Evolutionary conservation across 2,888 invertebrate species (phyloP).

Genomic region (Capitulum mitella): DNA sequence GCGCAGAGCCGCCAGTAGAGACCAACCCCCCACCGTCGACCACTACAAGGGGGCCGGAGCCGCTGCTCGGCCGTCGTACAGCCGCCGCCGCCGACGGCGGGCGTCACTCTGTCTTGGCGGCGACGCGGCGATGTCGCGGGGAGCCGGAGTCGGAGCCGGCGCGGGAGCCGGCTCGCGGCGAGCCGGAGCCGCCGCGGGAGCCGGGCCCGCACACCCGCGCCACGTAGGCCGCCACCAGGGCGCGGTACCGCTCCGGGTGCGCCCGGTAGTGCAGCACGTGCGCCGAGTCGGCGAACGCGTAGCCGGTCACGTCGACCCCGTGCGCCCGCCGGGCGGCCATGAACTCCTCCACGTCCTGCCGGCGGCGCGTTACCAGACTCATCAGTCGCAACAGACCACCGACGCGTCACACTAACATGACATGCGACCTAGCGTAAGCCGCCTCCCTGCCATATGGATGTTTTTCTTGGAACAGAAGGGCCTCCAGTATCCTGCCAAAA

Average conservation of each 20-base stretch:
- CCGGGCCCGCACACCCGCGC: background rate
- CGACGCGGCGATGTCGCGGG: background rate
- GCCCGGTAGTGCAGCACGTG: slow-evolving; percentile 59
- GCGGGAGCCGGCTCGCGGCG: background rate
- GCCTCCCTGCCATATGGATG: too few species aligned
- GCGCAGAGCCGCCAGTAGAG: too few species aligned
- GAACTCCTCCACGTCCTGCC: slow-evolving; percentile 59
- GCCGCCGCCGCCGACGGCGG: too few species aligned
- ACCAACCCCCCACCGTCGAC: too few species aligned
- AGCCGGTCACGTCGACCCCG: slow-evolving; percentile 54
- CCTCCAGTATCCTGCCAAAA: too few species aligned
- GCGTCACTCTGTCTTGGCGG: background rate
- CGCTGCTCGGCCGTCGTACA: too few species aligned
- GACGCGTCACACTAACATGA: too few species aligned
- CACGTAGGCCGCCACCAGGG: background rate
- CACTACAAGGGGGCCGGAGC: too few species aligned
- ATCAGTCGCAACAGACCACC: too few species aligned
- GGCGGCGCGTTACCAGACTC: too few species aligned
- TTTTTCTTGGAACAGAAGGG: too few species aligned
- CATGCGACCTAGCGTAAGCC: too few species aligned
- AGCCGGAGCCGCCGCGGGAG: background rate
- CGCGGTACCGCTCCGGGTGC: background rate
- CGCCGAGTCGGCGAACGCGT: slow-evolving; percentile 60
- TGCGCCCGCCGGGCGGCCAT: slow-evolving; percentile 52
- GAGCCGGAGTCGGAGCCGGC: slow-evolving; percentile 1